Evolutionary conservation across 2,888 invertebrate genomes (phyloP), one percentile per base, ranked within the genome.

Genomic region (Mayetiola destructor): DNA sequence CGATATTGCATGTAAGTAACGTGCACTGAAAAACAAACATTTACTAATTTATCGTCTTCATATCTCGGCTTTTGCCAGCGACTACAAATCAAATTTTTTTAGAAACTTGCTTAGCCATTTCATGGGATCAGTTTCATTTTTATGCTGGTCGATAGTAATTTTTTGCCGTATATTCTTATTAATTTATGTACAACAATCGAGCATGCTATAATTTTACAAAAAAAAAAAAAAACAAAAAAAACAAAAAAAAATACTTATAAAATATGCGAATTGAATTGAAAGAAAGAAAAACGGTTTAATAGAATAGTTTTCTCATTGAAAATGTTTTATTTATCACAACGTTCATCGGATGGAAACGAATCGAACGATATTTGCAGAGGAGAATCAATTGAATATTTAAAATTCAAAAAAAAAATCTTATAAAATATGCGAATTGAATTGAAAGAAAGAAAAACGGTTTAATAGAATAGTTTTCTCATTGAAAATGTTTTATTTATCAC

Each of bases 401-500:
- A n/a, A n/a, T n/a, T n/a, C n/a, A n/a, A n/a, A n/a, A n/a, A n/a
- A n/a, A n/a, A n/a, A n/a, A n/a, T n/a, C n/a, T n/a, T n/a, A n/a
- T n/a, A n/a, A n/a, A n/a, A n/a, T n/a, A n/a, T 39, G 5, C 16
- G 9, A 20, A 39, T 16, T 6, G 39, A 39, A 39, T n/a, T 4
- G 23, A 23, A 42, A 9, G 23, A 42, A 27, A 48, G 16, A 48
- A 27, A 27, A 48, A 39, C n/a, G 18, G 20, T 18, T 48, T 27
- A 16, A 48, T n/a, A n/a, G n/a, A n/a, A n/a, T n/a, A n/a, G n/a
- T n/a, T n/a, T n/a, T 27, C 48, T 48, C 48, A 48, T 48, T 27
- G 48, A 23, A 27, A 27, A 48, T 48, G 48, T 48, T 48, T 48
- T 48, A 48, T 48, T 48, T 48, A 48, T 48, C 48, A 48, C 48